Evolutionary conservation across 2,888 invertebrate species (phyloP), one percentile per base, ranked within the genome.

Genomic region (Lochmaea capreae): DNA sequence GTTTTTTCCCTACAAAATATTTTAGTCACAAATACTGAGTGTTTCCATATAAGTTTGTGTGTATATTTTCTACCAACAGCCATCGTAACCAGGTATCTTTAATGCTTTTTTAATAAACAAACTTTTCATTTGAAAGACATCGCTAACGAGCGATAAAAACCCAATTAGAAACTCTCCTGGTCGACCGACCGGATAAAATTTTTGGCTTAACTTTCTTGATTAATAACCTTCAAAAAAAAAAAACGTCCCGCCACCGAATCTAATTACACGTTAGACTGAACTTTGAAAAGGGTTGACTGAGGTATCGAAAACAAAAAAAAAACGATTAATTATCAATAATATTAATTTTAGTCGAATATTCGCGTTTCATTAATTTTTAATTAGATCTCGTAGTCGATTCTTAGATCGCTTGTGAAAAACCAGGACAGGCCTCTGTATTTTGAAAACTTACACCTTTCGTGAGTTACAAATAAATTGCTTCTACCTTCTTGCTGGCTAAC

Each of bases 321-420:
- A 22, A 42, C 10, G 59, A 73, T 77, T 76, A 74, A 77, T 77
- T 77, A 77, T 73, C 71, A 77, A 77, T 77, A 76, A 76, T 77
- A 76, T 77, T 77, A 76, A 77, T 76, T 77, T 68, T 76, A 65
- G 74, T 62, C 68, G 74, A 74, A 76, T 74, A 75, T 76, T 74
- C 63, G 71, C 77, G 77, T 73, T 77, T 77, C 77, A 77, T 77
- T 77, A 77, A 74, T 73, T 76, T 77, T 74, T 74, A 77, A 77
- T 77, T 76, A 76, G 76, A 42, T 46, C 52, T 46, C 33, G 62
- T 66, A 68, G 54, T 59, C 54, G 39, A 73, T 71, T 73, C 52
- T 71, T 63, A 73, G 74, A 75, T 67, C 54, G 73, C 57, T 62
- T 39, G 42, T n/a, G 62, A 54, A n/a, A 16, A 18, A 2, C 16